Evolutionary conservation across 2,797 vertebrate species (phyloP), one percentile per base, ranked within the genome.

Genomic region (Dallia pectoralis): DNA sequence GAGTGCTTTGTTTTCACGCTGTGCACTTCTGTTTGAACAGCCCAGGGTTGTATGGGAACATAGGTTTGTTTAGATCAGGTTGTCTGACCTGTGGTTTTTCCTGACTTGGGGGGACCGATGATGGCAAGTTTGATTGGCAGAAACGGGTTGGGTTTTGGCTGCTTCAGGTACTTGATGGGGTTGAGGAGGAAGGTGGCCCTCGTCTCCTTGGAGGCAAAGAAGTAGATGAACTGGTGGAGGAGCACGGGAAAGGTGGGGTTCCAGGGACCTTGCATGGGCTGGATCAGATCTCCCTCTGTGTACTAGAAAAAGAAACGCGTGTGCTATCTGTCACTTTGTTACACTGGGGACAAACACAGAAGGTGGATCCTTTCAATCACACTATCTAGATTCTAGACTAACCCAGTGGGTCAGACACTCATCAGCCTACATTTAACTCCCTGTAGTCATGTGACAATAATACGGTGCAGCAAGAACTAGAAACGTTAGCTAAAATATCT

Each of bases 91-190:
- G 96, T 95, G 59, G 94, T 98, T 91, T 97, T 99, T 71, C 97
- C 98, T 78, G 97, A 97, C 89, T 97, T 98, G 68, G 97, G 95
- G 77, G 95, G 95, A 71, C 98, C 97, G 67, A 93, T 87, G 15
- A 99, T 76, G 64, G 93, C 93, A 72, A 99, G 86, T 91, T 90
- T 96, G 74, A 99, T 72, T 70, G 97, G 95, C 59, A 96, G 84
- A 25, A 90, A 76, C 2, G 87, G 82, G 16, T 81, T 90, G 69
- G 96, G 95, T 85, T 94, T 96, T 53, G 92, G 89, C 82, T 98
- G 97, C 78, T 77, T 80, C 62, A 99, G 93, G 81, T 96, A 99
- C 89, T 95, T 97, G 74, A 99, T 90, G 18, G 98, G 97, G 82
- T 97, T 95, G 79, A 90, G 87, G 88, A 95, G 95, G 86, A 99